phyloP scores from a whole-genome alignment of 2,888 invertebrate genomes.

The Cheilosia pagana region DNA sequence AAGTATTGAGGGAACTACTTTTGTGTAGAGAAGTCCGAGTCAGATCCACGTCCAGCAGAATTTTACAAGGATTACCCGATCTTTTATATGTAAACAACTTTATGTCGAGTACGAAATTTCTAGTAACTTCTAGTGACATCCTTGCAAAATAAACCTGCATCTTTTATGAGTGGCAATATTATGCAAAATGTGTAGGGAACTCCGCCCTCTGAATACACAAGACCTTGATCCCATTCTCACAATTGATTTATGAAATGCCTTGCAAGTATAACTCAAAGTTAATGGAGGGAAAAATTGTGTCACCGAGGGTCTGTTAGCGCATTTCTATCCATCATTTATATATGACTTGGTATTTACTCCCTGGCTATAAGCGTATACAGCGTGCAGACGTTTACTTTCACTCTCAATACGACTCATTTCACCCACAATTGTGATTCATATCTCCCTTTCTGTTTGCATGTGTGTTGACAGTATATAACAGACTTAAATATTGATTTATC shows the following conservation, averaged over 20 bases:
- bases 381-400: slow-evolving; percentile 19
- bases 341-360: slow-evolving; percentile 8
- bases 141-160: not conserved
- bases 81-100: too few species aligned
- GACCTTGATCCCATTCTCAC: slow-evolving; percentile 11
- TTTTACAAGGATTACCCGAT: too few species aligned
- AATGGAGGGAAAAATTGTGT: slow-evolving; percentile 32
- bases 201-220: not conserved
- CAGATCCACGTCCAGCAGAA: too few species aligned
- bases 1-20: too few species aligned
- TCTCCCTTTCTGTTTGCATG: slow-evolving; percentile 45
- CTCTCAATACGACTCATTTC: slow-evolving; percentile 33
- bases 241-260: slow-evolving; percentile 40
- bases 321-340: slow-evolving; percentile 2
- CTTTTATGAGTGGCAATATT: not conserved
- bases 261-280: slow-evolving; percentile 14
- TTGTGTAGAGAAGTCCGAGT: too few species aligned
- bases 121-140: too few species aligned
- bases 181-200: not conserved
- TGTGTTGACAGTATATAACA: slow-evolving; percentile 44
- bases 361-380: not conserved
- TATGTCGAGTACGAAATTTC: too few species aligned
- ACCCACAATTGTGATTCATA: slow-evolving; percentile 52
- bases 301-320: slow-evolving; percentile 8
- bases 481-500: slow-evolving; percentile 61